Evolutionary conservation across 2,888 invertebrate species (phyloP).

Genomic region (Pseudococcus viburni): DNA sequence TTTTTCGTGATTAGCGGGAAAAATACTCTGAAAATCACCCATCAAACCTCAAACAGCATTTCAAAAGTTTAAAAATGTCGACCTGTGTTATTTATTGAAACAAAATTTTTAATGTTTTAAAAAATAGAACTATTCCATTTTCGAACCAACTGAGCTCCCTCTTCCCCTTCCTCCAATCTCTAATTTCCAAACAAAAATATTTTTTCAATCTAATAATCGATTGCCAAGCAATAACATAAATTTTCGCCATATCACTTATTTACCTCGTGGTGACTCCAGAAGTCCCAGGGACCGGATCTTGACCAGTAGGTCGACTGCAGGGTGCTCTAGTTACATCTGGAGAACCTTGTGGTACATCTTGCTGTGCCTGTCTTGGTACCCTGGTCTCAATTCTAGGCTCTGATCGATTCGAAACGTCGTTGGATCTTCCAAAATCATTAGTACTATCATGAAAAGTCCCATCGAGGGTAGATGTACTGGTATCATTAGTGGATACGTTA

Average conservation of each 20-base stretch:
- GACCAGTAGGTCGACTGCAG: not conserved
- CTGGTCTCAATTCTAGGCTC: not conserved
- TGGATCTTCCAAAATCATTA: not conserved
- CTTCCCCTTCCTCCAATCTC: not conserved
- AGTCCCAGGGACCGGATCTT: not conserved
- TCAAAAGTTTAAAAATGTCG: no score
- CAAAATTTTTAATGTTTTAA: no score
- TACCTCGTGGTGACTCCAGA: not conserved
- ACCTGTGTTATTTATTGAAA: no score
- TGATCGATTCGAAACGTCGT: not conserved
- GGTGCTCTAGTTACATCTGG: not conserved
- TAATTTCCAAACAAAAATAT: not conserved
- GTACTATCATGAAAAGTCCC: not conserved
- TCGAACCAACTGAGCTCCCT: no score
- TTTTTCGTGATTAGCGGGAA: no score
- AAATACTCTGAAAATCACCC: no score
- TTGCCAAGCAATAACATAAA: not conserved
- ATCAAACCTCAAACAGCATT: no score
- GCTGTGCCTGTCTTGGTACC: not conserved
- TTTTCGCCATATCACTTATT: not conserved
- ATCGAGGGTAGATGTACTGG: not conserved
- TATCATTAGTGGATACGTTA: not conserved
- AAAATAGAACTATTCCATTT: no score
- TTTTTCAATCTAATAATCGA: not conserved
- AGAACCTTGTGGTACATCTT: not conserved